Base-by-base conservation (phyloP, 2,888 invertebrate species). In the Scaptomyza reducta region DNA sequence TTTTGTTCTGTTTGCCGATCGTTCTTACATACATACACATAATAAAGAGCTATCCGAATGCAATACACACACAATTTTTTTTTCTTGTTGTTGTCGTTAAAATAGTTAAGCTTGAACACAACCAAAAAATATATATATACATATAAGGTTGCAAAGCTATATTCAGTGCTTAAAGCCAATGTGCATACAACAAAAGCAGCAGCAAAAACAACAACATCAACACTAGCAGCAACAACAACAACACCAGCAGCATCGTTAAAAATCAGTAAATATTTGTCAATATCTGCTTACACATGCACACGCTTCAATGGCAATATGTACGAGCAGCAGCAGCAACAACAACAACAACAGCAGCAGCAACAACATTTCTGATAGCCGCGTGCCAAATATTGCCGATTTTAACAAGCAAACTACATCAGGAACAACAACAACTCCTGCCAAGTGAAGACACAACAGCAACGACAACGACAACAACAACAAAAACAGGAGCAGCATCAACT, bases 261-360 rank as follows among this genome's bases (percentile, higher is more conserved):
- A 22, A 41, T 29, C 22, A 16, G 22, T 27, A 50, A 27, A 35
- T 49, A 41, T 55, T 50, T 47, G 45, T 49, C 22, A 51, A 65
- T 55, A 60, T 72, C 73, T 58, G 77, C 77, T 62, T 50, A 80
- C 74, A 70, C 74, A 81, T 70, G 77, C 85, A 69, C 62, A 66
- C 73, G 81, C 81, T 84, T 84, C 74, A 84, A 84, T 81, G 87
- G 80, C 80, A 85, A 77, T 81, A 82, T 87, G 88, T 70, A 65
- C 83, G 68, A 72, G 79, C 68, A 83, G 77, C 87, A 73, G 72
- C 29, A 9, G 62, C 72, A 77, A 50, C 80, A 60, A 40, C 74
- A 70, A 63, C 79, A 71, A 63, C 70, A 47, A 49, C 74, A 54
- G 31, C 64, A 60, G 29, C 83, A 62, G 1, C 57, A 46, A 1